Percentiles rank a stretch among this genome's conserved stretches.
Evolutionary conservation across 2,888 invertebrate genomes (phyloP).

Genomic region (Seira musarum): DNA sequence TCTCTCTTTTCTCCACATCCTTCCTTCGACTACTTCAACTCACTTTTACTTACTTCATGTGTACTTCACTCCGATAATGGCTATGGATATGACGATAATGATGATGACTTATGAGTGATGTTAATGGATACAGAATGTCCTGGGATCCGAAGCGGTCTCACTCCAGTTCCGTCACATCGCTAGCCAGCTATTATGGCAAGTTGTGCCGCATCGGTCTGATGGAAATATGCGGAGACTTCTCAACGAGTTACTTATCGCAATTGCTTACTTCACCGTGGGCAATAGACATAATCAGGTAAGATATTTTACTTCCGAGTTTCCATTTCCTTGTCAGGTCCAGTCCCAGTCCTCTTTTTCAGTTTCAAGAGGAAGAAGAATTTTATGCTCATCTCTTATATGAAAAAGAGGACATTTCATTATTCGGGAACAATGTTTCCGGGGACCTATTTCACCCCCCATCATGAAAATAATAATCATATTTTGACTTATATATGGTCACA

Average conservation of each 20-base stretch:
- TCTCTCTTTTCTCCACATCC: conserved; percentile 7
- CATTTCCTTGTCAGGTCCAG: conserved; percentile 16
- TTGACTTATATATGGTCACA: too few species aligned
- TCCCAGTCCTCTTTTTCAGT: too few species aligned
- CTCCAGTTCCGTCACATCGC: conserved; percentile 90
- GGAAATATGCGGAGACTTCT: conserved; percentile 75
- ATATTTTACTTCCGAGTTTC: conserved; percentile 45
- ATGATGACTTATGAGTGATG: conserved; percentile 58
- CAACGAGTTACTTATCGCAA: conserved; percentile 84
- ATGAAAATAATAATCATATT: too few species aligned
- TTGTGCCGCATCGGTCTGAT: conserved; percentile 73
- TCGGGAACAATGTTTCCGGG: not conserved
- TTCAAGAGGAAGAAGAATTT: too few species aligned
- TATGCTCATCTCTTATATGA: too few species aligned
- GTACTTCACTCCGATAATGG: conserved; percentile 48
- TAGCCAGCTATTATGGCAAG: conserved; percentile 83
- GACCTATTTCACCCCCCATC: not conserved
- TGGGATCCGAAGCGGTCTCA: conserved; percentile 88
- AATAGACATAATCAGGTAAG: conserved; percentile 84
- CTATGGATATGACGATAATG: conserved; percentile 50
- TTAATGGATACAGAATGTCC: conserved; percentile 70
- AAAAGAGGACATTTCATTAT: not conserved
- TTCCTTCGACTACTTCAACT: not conserved
- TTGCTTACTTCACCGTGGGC: conserved; percentile 88
- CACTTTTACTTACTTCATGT: conserved; percentile 7